Evolutionary conservation across 2,113 vertebrate species (phyloP).

Genomic region (Corythornis cristatus): DNA sequence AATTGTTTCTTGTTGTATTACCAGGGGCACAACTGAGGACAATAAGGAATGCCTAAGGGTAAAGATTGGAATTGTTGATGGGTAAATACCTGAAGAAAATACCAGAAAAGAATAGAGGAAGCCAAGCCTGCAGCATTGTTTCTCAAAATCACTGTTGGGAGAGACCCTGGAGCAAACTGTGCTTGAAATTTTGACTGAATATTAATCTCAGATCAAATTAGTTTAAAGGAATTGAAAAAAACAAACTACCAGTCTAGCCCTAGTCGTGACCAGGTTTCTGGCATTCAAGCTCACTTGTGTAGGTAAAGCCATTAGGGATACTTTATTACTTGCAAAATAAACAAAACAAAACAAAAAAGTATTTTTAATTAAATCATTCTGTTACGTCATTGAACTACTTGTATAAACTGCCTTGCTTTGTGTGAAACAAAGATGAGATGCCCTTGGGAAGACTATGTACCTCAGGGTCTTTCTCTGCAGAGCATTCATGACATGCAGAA

Average conservation of each 20-base stretch:
- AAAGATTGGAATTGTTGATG: neutral
- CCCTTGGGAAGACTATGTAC: neutral
- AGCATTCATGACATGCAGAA: neutral
- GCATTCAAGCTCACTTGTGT: rapidly evolving
- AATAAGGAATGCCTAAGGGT: neutral
- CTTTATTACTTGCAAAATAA: neutral
- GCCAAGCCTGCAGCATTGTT: neutral
- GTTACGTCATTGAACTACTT: neutral
- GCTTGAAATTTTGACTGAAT: neutral
- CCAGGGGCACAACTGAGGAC: neutral
- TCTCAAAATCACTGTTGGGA: neutral
- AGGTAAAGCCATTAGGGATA: neutral
- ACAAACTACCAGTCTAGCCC: neutral
- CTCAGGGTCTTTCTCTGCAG: neutral
- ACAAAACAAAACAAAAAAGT: neutral
- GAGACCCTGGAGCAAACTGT: neutral
- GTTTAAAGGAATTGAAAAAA: neutral
- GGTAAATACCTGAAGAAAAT: neutral
- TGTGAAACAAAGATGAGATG: neutral
- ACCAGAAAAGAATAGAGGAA: neutral
- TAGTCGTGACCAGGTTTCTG: neutral
- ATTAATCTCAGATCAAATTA: neutral
- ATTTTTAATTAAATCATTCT: neutral
- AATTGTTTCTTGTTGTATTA: neutral
- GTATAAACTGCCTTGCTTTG: neutral